A percentile compares a stretch with the other conserved stretches of the same genome.
Evolutionary conservation across 1,140 invertebrate genomes (phyloP).

Genomic region (Panagrolaimus sp.): DNA sequence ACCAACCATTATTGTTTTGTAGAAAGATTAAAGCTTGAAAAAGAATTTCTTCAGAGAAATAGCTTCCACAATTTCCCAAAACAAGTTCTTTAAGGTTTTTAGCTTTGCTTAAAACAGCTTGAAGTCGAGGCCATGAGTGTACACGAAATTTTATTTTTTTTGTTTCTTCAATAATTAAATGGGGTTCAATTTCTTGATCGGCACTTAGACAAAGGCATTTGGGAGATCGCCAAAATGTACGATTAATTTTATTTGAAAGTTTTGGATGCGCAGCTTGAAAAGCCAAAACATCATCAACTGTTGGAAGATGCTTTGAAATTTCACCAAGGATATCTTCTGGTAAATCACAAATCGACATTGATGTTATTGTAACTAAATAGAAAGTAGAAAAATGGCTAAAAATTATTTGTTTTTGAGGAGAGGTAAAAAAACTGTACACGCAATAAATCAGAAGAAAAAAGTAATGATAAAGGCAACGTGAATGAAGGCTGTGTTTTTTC

Average conservation of each 20-base stretch:
- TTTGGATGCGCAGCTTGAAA: background rate
- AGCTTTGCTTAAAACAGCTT: background rate
- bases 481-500: too few species aligned
- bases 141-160: background rate
- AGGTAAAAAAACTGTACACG: too few species aligned
- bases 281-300: background rate
- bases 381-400: too few species aligned
- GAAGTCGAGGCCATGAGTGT: background rate
- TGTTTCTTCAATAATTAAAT: background rate
- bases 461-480: background rate
- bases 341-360: too few species aligned
- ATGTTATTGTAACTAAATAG: too few species aligned
- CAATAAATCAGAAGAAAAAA: too few species aligned
- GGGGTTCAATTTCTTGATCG: background rate
- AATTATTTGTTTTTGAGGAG: too few species aligned
- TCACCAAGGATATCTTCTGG: background rate
- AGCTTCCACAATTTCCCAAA: background rate
- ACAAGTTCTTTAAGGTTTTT: background rate
- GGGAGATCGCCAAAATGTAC: background rate
- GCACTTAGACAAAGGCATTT: background rate
- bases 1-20: background rate
- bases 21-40: background rate
- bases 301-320: background rate
- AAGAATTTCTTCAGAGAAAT: background rate
- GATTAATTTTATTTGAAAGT: background rate